Conservation (phyloP, 2,888 invertebrate genomes). For the Ariolimax columbianus region DNA sequence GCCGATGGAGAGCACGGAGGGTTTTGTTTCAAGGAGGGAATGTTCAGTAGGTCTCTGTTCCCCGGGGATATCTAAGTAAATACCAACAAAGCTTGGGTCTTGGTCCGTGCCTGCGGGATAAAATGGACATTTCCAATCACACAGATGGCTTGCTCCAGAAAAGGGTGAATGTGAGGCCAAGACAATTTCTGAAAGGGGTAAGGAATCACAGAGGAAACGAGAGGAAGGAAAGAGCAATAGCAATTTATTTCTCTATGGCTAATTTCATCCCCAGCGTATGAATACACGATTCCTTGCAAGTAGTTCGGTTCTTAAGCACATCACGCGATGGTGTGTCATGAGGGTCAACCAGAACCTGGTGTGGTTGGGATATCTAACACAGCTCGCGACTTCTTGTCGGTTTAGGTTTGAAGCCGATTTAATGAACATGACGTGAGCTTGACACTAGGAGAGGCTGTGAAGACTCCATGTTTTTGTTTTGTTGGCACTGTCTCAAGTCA, state of each 20-base stretch:
- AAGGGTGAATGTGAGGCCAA: constrained; percentile 15
- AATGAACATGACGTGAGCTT: constrained; percentile 42
- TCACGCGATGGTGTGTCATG: constrained; percentile 31
- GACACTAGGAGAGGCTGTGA: neutral
- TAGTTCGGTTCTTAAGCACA: constrained; percentile 15
- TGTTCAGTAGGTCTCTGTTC: neutral
- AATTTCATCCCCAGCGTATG: constrained; percentile 35
- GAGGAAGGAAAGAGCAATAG: constrained; percentile 18
- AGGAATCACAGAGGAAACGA: neutral
- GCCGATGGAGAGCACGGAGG: neutral
- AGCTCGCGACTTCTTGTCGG: constrained; percentile 17
- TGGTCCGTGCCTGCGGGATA: neutral
- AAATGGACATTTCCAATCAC: constrained; percentile 27
- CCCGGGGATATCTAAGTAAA: constrained; percentile 43
- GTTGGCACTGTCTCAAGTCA: constrained; percentile 17
- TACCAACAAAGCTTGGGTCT: constrained; percentile 11
- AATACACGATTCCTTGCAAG: constrained; percentile 34
- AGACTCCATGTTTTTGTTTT: constrained; percentile 8
- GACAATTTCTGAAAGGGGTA: constrained; percentile 19
- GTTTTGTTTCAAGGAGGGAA: constrained; percentile 7
- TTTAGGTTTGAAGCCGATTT: constrained; percentile 38
- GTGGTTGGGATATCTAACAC: neutral
- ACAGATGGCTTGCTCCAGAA: constrained; percentile 32
- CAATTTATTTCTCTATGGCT: constrained; percentile 43
- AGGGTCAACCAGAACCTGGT: neutral